A percentile compares a stretch with the other conserved stretches of the same genome.
Conservation (phyloP, 2,797 vertebrate species). For the Propithecus perrieri region DNA sequence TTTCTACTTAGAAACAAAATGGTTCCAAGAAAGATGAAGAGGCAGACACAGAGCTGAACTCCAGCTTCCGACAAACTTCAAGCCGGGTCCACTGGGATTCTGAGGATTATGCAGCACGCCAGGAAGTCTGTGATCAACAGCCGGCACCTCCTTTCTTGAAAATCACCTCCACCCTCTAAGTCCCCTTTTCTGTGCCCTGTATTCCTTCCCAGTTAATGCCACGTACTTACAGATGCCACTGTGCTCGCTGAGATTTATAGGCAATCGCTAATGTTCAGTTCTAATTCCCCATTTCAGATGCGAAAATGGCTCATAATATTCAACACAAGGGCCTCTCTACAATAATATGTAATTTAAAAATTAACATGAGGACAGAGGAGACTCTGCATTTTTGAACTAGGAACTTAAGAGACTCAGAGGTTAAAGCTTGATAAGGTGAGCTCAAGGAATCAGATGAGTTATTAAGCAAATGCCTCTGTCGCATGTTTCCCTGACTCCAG, state of each 20-base stretch:
- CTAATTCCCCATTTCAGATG: slow-evolving; percentile 83
- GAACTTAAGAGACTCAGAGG: slow-evolving; percentile 80
- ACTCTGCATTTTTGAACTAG: slow-evolving; percentile 81
- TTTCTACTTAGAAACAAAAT: background rate
- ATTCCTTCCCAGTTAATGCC: slow-evolving; percentile 64
- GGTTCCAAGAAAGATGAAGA: background rate
- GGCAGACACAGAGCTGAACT: background rate
- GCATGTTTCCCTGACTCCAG: slow-evolving; percentile 67
- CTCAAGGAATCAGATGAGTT: slow-evolving; percentile 77
- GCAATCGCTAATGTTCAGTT: slow-evolving; percentile 77
- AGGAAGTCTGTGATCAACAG: background rate
- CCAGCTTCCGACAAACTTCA: background rate
- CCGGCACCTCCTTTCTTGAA: background rate
- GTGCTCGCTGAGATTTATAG: slow-evolving; percentile 73
- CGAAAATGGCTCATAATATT: slow-evolving; percentile 80
- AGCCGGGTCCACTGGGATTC: background rate
- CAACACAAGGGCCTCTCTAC: slow-evolving; percentile 81
- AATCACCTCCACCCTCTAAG: background rate
- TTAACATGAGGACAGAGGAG: slow-evolving; percentile 84
- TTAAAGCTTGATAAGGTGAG: slow-evolving; percentile 84
- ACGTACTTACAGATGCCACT: slow-evolving; percentile 66
- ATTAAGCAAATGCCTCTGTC: slow-evolving; percentile 80
- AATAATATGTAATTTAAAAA: slow-evolving; percentile 87
- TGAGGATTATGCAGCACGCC: fast-evolving
- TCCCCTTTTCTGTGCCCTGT: background rate